Evolutionary conservation across 2,797 vertebrate species (phyloP), one percentile per base, ranked within the genome.

Genomic region (Microctenopoma lineatum): DNA sequence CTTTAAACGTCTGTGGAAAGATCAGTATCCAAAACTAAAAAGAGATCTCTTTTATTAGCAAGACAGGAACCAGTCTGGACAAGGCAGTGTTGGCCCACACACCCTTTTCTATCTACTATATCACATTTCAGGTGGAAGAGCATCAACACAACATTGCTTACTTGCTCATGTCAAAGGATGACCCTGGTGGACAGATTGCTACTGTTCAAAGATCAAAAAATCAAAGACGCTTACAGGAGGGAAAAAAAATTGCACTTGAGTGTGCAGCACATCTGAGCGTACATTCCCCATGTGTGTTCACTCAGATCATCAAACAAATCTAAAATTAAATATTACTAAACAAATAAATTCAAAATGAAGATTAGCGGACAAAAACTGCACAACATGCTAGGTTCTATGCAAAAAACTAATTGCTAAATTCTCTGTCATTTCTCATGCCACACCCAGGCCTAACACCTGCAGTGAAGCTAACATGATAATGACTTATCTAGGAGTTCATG

Each of bases 41-140:
- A 80, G 88, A 90, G 87, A 91, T 90, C 77, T 90, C 80, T 93
- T 94, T 93, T 92, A 92, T 90, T 92, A 89, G 89, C 87, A 88
- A 74, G 84, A 90, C 80, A 80, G 86, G 72, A 88, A 88, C 80
- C 77, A 79, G 84, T 82, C 89, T 90, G 90, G 85, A 86, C 84
- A 83, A 81, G 77, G 72, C 84, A 79, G 71, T 68, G 55, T 56
- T 66, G 13, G 61, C 64, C 53, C 62, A 58, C 59, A 26, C 26
- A 9, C 38, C 13, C 38, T 39, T 13, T 39, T 39, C 38, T 34
- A 39, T 72, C 73, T 51, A 66, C 64, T 55, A 77, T 65, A 87
- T 92, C 85, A 78, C 46, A 77, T 89, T 89, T 87, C 90, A 88
- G 63, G 73, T 79, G 67, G 69, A 77, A 48, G 79, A 85, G 74